A percentile compares a stretch with the other conserved stretches of the same genome.
Evolutionary conservation across 23 tunicate species (phyloP).

Genomic region (Ciona savignyi): DNA sequence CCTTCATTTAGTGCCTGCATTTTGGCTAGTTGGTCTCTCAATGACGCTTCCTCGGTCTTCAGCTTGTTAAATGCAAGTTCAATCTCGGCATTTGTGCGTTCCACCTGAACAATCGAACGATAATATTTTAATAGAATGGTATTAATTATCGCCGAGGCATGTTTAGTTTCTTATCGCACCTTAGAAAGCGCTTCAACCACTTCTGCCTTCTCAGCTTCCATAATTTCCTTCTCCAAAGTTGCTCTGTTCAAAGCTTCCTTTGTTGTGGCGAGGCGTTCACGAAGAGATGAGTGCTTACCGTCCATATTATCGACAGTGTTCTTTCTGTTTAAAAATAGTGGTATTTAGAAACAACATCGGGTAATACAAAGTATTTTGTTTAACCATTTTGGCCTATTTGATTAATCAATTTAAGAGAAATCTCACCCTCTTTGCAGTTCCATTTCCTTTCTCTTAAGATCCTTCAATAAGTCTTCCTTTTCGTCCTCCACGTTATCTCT

Average conservation of each 20-base stretch:
- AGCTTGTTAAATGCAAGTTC: slow-evolving; percentile 87
- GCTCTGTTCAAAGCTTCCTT: slow-evolving; percentile 87
- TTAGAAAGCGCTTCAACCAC: slow-evolving; percentile 84
- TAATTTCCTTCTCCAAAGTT: slow-evolving; percentile 83
- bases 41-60: slow-evolving; percentile 87
- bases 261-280: slow-evolving; percentile 80
- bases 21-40: slow-evolving; percentile 95
- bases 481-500: slow-evolving; percentile 92
- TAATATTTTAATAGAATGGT: no score
- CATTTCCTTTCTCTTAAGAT: slow-evolving; percentile 61
- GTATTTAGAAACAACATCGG: no score
- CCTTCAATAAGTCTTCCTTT: slow-evolving; percentile 77
- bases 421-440: slow-evolving; percentile 74
- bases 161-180: slow-evolving; percentile 16
- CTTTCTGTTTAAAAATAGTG: slow-evolving; percentile 29
- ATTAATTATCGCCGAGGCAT: no score
- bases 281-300: slow-evolving; percentile 84
- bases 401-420: no score
- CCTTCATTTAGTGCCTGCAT: slow-evolving; percentile 99
- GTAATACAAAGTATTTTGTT: no score
- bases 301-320: slow-evolving; percentile 73
- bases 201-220: slow-evolving; percentile 96
- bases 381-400: no score
- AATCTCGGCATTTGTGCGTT: slow-evolving; percentile 76
- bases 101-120: slow-evolving; percentile 63